These are phyloP conservation scores for Gouania willdenowi DNA, from an alignment of 2,797 vertebrate species.

Conservation along the genomic window DNA sequence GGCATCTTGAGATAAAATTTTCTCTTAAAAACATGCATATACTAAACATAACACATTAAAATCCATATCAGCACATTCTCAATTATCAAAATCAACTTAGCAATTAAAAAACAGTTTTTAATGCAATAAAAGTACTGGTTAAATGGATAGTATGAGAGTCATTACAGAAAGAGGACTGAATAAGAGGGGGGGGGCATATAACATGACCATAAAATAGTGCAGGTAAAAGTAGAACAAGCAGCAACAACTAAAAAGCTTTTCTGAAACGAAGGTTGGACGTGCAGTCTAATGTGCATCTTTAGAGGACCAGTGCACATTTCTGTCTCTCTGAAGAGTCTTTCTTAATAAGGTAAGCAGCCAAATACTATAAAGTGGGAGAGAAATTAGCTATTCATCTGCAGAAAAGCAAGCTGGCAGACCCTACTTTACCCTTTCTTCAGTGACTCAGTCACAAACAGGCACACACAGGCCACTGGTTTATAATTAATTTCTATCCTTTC, in stretches of 20 bases:
- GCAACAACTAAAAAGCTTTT: background rate
- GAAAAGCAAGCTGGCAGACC: slow-evolving; percentile 66
- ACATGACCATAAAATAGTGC: background rate
- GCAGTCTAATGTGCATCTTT: slow-evolving; percentile 37
- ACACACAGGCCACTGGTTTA: slow-evolving; percentile 40
- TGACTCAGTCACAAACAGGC: slow-evolving; percentile 12
- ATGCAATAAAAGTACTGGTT: background rate
- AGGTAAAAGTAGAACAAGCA: background rate
- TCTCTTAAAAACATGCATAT: slow-evolving; percentile 33
- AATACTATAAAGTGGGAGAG: slow-evolving; percentile 55
- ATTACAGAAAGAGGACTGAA: background rate
- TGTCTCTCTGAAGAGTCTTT: slow-evolving; percentile 49
- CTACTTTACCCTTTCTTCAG: slow-evolving; percentile 27
- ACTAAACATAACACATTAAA: slow-evolving; percentile 22
- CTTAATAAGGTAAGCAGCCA: slow-evolving; percentile 62
- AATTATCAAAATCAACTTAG: slow-evolving; percentile 15
- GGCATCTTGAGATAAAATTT: slow-evolving; percentile 23
- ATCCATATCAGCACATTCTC: slow-evolving; percentile 31
- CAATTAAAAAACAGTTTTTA: slow-evolving; percentile 7
- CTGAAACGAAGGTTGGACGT: slow-evolving; percentile 15
- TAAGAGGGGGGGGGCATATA: background rate
- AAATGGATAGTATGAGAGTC: background rate
- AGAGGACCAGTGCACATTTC: slow-evolving; percentile 38
- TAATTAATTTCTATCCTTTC: slow-evolving; percentile 61
- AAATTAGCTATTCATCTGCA: slow-evolving; percentile 69